Percentiles rank a stretch among this genome's conserved stretches.
phyloP scores from a whole-genome alignment of 2,797 vertebrate genomes.

The Arrhamphus sclerolepis region DNA sequence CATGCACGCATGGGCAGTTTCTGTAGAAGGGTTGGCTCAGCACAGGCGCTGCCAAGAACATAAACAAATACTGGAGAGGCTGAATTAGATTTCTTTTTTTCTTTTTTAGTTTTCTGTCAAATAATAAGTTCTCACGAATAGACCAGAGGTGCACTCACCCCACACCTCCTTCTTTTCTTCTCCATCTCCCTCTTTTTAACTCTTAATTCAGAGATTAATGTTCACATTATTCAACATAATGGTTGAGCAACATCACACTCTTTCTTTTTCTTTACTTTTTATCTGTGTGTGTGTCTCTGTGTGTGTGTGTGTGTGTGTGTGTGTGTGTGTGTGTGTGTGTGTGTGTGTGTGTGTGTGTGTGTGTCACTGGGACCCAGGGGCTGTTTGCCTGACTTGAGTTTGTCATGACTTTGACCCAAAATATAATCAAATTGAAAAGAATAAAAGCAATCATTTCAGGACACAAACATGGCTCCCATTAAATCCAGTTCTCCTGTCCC shows the following conservation, averaged over 20 bases:
- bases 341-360: conserved; percentile 13
- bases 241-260: conserved; percentile 56
- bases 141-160: conserved; percentile 35
- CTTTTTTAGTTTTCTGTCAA: conserved; percentile 21
- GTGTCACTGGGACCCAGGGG: conserved; percentile 22
- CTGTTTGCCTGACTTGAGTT: conserved; percentile 59
- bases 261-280: conserved; percentile 31
- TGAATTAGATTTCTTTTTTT: conserved; percentile 25
- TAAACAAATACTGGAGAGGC: conserved; percentile 38
- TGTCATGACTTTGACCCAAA: conserved; percentile 61
- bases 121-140: conserved; percentile 56
- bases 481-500: conserved; percentile 48
- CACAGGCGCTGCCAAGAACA: conserved; percentile 33
- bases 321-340: conserved; percentile 16
- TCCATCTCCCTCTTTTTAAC: conserved; percentile 31
- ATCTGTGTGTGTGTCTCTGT: conserved; percentile 6
- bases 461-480: conserved; percentile 55
- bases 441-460: conserved; percentile 60
- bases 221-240: conserved; percentile 60
- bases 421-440: conserved; percentile 68
- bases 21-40: conserved; percentile 21
- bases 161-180: background rate
- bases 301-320: conserved; percentile 15
- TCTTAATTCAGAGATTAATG: conserved; percentile 48
- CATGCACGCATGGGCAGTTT: conserved; percentile 1